Evolutionary conservation across 2,113 vertebrate species (phyloP), one percentile per base, ranked within the genome.

Genomic region (Poeciliopsis prolifica): DNA sequence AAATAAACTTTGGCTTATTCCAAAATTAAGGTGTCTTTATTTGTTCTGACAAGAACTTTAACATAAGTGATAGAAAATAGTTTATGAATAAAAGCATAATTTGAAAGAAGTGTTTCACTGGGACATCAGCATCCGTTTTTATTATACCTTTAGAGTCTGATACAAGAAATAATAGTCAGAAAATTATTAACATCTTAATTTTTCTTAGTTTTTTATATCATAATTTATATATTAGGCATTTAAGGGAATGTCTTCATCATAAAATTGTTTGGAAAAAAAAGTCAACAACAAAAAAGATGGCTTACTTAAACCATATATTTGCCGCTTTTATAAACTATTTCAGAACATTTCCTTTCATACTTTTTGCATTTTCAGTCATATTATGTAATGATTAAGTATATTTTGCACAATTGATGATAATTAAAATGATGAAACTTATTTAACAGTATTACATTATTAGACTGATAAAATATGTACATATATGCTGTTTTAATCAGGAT

Each of bases 1-100:
- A 91, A 95, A 94, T 94, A 94, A 95, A 94, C 72, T 76, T 40
- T 61, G 75, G 75, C 72, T 75, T 68, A 29, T 35, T 69, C 67
- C 29, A 29, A 73, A 78, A 60, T 10, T 3, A 33, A 12, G 24
- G 11, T 26, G 65, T 40, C 3, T 30, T 37, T 1, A 35, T 5
- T 37, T 60, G 22, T 3, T 69, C 51, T 58, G 24, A 35, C 22
- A 65, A 10, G 24, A 24, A 11, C 51, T 0, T 22, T 17, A 58
- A 58, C 22, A 58, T 22, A 58, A 58, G 8, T 17, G 6, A 48
- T 6, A 58, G 2, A 24, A 58, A 10, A 58, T n/a, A 7, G 51
- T 58, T 24, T n/a, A n/a, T 24, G 3, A 58, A 58, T 24, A 58
- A 58, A 58, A 54, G 4, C 42, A 44, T 1, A 44, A 44, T 5